Evolutionary conservation across 1,140 invertebrate genomes (phyloP).

Genomic region (Nilaparvata lugens): DNA sequence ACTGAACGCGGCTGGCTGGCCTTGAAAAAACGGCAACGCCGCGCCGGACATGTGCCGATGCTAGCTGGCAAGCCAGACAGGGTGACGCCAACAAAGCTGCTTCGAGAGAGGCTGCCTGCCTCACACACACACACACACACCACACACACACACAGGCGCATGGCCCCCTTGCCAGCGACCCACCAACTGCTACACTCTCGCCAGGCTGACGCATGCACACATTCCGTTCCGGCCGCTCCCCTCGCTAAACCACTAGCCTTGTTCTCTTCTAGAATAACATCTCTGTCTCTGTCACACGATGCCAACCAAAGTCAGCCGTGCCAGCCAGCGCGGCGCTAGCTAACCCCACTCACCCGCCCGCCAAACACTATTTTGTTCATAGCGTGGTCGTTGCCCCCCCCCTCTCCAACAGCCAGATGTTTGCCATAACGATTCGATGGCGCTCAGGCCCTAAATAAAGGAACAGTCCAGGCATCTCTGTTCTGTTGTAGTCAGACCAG

Average conservation of each 20-base stretch:
- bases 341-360: too few species aligned
- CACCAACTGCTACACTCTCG: neutral
- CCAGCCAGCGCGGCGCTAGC: too few species aligned
- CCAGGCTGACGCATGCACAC: neutral
- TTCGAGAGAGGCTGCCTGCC: conserved; percentile 9
- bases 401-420: neutral
- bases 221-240: neutral
- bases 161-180: conserved; percentile 5
- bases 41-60: conserved; percentile 35
- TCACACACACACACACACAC: conserved; percentile 11
- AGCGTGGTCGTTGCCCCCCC: neutral
- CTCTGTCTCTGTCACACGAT: neutral
- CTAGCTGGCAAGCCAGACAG: conserved; percentile 69
- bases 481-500: neutral
- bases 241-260: conserved; percentile 12
- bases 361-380: neutral
- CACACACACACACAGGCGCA: conserved; percentile 12
- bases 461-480: neutral
- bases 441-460: neutral
- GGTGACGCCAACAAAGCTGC: conserved; percentile 41
- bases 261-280: conserved; percentile 12
- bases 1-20: conserved; percentile 37
- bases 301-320: too few species aligned
- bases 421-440: neutral
- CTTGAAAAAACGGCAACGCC: conserved; percentile 50